phyloP scores from a whole-genome alignment of 2,797 vertebrate genomes.

The Epinephelus coioides region DNA sequence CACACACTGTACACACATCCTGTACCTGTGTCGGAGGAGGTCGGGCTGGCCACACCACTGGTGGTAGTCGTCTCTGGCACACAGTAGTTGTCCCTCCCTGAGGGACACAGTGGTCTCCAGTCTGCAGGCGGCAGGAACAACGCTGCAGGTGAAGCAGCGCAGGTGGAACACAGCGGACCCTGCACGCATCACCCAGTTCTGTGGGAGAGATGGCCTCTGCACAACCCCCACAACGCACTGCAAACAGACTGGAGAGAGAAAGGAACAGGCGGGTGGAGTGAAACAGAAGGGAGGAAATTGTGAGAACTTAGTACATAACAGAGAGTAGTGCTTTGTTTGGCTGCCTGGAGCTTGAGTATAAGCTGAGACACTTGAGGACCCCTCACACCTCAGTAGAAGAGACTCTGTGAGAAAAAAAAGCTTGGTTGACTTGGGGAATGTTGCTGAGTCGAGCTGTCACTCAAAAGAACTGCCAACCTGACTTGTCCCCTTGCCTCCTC shows the following conservation, averaged over 20 bases:
- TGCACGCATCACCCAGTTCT: slow-evolving; percentile 95
- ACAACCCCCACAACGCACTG: slow-evolving; percentile 92
- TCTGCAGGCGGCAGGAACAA: slow-evolving; percentile 93
- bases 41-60: slow-evolving; percentile 90
- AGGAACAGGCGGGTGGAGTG: neutral
- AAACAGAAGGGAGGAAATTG: slow-evolving; percentile 13
- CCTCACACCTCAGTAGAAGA: slow-evolving; percentile 39
- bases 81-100: slow-evolving; percentile 93
- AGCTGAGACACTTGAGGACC: slow-evolving; percentile 42
- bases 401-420: slow-evolving; percentile 38
- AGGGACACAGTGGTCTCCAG: slow-evolving; percentile 95
- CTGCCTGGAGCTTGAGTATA: slow-evolving; percentile 13
- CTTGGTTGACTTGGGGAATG: slow-evolving; percentile 76
- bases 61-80: slow-evolving; percentile 93
- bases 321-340: slow-evolving; percentile 52
- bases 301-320: slow-evolving; percentile 49
- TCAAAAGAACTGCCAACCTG: slow-evolving; percentile 81
- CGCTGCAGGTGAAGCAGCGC: slow-evolving; percentile 95
- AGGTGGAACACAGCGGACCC: slow-evolving; percentile 95
- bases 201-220: slow-evolving; percentile 89
- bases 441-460: slow-evolving; percentile 83
- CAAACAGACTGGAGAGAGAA: slow-evolving; percentile 90
- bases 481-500: slow-evolving; percentile 75
- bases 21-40: slow-evolving; percentile 93
- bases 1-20: neutral